Evolutionary conservation across 2,888 invertebrate species (phyloP), one percentile per base, ranked within the genome.

Genomic region (Norana najaformis): DNA sequence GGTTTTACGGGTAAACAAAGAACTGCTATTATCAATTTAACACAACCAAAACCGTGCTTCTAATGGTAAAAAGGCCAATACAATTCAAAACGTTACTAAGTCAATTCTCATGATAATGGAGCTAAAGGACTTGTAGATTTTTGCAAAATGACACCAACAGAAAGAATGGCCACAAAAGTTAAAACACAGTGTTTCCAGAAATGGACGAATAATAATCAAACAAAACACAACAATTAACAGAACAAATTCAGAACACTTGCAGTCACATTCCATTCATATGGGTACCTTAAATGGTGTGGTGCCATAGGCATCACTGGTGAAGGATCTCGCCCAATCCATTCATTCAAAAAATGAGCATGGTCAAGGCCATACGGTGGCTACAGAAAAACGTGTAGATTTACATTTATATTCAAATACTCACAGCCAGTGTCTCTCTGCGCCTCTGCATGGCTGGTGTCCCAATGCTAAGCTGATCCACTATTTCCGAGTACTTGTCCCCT

Each of bases 401-500:
- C n/a, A n/a, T n/a, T n/a, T n/a, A n/a, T n/a, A n/a, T n/a, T n/a
- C 69, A 35, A 82, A 85, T 37, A 90, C 90, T 90, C 34, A 92
- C 90, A 69, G 91, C 90, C 35, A 90, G 83, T 23, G 91, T 91
- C 38, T 92, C 91, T 36, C 91, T 89, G 30, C 89, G 47, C 23
- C 90, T 41, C 35, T 41, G 90, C 89, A 90, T 83, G 35, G 89
- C 69, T 36, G 91, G 91, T 11, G 91, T 90, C 20, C 92, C 92
- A 18, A 92, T 90, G 82, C 90, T 91, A 89, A 91, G 89, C 83
- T 92, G 91, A 41, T 92, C 92, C 20, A 92, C 91, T 18, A 92
- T 89, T 8, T 92, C 92, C 23, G 92, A 91, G 88, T 92, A 92
- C 39, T 89, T 89, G 53, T 89, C 90, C 14, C 53, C 37, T 34